Evolutionary conservation across 2,888 invertebrate species (phyloP).

Genomic region (Lepidonotus clava): DNA sequence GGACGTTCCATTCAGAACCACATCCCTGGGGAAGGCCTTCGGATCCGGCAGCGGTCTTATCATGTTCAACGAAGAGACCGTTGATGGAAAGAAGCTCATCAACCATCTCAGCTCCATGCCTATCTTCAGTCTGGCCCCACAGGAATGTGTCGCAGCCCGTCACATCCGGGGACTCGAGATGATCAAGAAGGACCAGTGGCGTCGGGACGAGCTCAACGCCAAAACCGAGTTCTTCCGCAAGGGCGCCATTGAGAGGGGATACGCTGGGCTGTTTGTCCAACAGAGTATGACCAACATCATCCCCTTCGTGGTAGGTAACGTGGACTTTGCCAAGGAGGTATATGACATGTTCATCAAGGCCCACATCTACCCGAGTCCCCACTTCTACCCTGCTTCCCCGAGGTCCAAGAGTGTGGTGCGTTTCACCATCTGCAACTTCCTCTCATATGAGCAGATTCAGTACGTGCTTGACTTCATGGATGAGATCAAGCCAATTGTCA

Average conservation of each 20-base stretch:
- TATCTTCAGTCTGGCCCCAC: conserved; percentile 49
- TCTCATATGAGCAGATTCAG: conserved; percentile 35
- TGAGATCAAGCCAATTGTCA: conserved; percentile 21
- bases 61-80: not conserved
- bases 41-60: conserved; percentile 23
- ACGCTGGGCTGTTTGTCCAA: conserved; percentile 28
- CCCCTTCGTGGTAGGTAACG: conserved; percentile 37
- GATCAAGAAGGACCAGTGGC: conserved; percentile 27
- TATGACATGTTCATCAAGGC: conserved; percentile 32
- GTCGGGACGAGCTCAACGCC: not conserved
- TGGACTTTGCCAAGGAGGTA: conserved; percentile 35
- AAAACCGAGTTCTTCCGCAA: conserved; percentile 45
- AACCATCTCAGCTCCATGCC: conserved; percentile 6
- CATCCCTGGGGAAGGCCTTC: conserved; percentile 34
- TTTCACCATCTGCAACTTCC: conserved; percentile 49
- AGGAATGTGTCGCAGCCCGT: conserved; percentile 32
- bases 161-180: not conserved
- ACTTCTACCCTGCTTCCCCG: conserved; percentile 50
- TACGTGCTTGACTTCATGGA: conserved; percentile 34
- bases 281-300: conserved; percentile 40
- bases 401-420: conserved; percentile 18
- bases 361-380: conserved; percentile 36
- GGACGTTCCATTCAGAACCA: conserved; percentile 38
- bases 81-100: not conserved
- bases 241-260: not conserved